Percentiles rank a stretch among this genome's conserved stretches.
These are phyloP conservation scores for Drosophila carrolli DNA, from an alignment of 1,140 invertebrate genomes.

Conservation along the genomic window DNA sequence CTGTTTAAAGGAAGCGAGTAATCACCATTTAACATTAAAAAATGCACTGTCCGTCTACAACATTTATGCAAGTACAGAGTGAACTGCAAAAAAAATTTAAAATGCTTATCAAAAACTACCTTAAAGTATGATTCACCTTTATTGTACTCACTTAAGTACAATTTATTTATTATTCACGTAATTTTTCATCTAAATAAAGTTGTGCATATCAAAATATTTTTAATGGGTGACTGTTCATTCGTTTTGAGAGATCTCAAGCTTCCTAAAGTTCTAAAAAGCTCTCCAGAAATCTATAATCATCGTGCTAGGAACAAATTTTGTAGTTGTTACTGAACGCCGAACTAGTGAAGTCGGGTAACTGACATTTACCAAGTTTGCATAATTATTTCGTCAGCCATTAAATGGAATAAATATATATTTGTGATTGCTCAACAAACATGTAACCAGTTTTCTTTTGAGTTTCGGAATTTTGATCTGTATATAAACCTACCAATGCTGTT, in stretches of 20 bases:
- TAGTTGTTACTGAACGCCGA: conserved; percentile 12
- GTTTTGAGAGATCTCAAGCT: background rate
- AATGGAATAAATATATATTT: too few relatives aligned
- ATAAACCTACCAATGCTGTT: too few relatives aligned
- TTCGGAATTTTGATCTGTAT: too few relatives aligned
- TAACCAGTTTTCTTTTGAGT: background rate
- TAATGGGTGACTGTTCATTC: too few relatives aligned
- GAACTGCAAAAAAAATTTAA: background rate
- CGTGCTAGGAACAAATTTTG: background rate
- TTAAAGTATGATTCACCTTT: background rate
- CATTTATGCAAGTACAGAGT: too few relatives aligned
- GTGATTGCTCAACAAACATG: background rate
- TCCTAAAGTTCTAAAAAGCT: background rate
- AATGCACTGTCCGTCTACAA: too few relatives aligned
- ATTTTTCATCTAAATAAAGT: too few relatives aligned
- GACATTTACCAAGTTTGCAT: background rate
- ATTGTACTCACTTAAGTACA: background rate
- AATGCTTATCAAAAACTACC: background rate
- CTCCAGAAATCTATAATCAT: background rate
- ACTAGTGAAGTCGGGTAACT: conserved; percentile 1
- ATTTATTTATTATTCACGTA: background rate
- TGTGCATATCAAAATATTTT: too few relatives aligned
- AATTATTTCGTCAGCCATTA: background rate
- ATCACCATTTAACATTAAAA: too few relatives aligned
- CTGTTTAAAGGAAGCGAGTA: too few relatives aligned